A percentile compares a stretch with the other conserved stretches of the same genome.
Conservation (phyloP, 2,113 vertebrate species). For the Sylvilagus bachmani region DNA sequence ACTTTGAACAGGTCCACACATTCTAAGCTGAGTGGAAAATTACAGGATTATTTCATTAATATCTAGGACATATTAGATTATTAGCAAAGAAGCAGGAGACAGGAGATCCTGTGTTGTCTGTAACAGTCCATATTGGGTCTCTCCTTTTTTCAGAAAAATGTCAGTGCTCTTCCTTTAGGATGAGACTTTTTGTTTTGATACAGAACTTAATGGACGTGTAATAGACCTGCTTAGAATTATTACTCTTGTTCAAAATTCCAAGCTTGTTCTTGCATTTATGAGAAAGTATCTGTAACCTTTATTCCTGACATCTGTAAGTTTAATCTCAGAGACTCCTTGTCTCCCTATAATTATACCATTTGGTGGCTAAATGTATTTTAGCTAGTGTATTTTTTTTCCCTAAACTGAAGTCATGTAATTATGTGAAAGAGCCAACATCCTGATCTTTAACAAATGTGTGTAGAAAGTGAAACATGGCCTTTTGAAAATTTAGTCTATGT, state of each 20-base stretch:
- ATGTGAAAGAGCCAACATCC: neutral
- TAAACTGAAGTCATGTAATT: constrained; percentile 15
- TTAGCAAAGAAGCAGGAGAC: neutral
- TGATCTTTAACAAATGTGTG: constrained; percentile 48
- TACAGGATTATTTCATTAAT: constrained; percentile 50
- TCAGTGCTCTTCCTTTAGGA: constrained; percentile 31
- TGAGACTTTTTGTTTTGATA: neutral
- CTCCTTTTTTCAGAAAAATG: neutral
- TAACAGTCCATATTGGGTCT: neutral
- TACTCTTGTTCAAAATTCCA: constrained; percentile 1
- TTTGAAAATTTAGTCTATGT: constrained; percentile 46
- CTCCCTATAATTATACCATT: constrained; percentile 35
- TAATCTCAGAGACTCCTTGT: constrained; percentile 56
- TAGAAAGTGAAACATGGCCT: constrained; percentile 29
- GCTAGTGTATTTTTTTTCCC: neutral
- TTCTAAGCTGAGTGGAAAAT: neutral
- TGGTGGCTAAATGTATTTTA: constrained; percentile 41
- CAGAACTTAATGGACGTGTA: neutral
- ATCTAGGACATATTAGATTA: neutral
- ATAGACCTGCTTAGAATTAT: constrained; percentile 38
- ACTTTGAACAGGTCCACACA: neutral
- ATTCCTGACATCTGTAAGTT: neutral
- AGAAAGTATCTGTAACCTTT: constrained; percentile 22
- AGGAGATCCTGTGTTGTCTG: neutral
- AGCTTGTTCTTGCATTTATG: neutral